Evolutionary conservation across 2,888 invertebrate genomes (phyloP).

Genomic region (Ennomos erosarius): DNA sequence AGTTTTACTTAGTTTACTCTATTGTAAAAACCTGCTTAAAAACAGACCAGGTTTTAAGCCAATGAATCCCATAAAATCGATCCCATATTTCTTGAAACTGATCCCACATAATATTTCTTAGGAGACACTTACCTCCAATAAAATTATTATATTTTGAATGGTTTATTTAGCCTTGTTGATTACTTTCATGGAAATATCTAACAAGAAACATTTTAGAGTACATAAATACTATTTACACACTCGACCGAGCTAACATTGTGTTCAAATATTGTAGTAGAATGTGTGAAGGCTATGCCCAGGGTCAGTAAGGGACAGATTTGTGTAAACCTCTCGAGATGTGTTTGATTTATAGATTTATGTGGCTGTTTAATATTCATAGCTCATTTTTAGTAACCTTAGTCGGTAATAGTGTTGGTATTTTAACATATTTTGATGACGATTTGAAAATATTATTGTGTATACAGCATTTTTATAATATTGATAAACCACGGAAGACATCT

Average conservation of each 20-base stretch:
- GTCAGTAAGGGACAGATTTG: constrained; percentile 47
- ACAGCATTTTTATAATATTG: too few relatives aligned
- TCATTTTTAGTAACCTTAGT: constrained; percentile 17
- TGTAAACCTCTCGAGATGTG: constrained; percentile 49
- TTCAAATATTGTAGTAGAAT: constrained; percentile 59
- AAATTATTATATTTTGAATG: constrained; percentile 1
- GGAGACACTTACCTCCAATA: neutral
- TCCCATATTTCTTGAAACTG: too few relatives aligned
- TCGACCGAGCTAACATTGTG: constrained; percentile 45
- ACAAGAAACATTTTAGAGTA: constrained; percentile 29
- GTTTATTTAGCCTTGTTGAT: constrained; percentile 18
- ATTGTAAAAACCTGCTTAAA: too few relatives aligned
- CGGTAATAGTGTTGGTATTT: neutral
- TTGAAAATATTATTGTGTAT: too few relatives aligned
- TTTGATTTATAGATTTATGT: constrained; percentile 44
- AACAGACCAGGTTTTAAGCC: too few relatives aligned
- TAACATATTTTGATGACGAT: neutral
- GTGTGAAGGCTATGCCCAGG: constrained; percentile 68
- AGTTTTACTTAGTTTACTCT: too few relatives aligned
- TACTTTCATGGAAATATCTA: constrained; percentile 31
- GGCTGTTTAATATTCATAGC: constrained; percentile 27
- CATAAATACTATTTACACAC: constrained; percentile 35
- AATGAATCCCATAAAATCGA: too few relatives aligned
- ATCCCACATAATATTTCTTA: too few relatives aligned
- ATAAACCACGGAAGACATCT: too few relatives aligned